Evolutionary conservation across 2,797 vertebrate species (phyloP).

Genomic region (Poecile montanus): DNA sequence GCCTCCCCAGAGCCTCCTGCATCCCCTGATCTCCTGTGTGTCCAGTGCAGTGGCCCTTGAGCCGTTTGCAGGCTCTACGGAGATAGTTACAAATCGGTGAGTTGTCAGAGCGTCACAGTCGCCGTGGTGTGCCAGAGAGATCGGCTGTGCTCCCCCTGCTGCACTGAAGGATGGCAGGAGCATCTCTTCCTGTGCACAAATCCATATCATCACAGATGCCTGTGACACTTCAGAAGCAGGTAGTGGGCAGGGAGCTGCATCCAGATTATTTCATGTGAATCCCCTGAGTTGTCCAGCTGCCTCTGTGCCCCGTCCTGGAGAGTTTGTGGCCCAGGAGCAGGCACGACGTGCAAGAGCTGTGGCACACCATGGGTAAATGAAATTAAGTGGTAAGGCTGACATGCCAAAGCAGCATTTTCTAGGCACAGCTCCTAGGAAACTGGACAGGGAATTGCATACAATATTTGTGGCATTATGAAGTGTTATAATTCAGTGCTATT

Average conservation of each 20-base stretch:
- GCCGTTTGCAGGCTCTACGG: rapidly evolving
- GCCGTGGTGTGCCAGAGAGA: background rate
- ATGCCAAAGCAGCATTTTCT: background rate
- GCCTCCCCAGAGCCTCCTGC: background rate
- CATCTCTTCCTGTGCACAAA: background rate
- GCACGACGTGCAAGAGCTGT: rapidly evolving
- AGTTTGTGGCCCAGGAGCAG: background rate
- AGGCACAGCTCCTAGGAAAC: background rate
- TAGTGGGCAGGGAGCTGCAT: background rate
- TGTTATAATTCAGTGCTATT: slow-evolving; percentile 17
- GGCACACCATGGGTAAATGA: background rate
- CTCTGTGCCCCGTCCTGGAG: background rate
- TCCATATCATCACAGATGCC: rapidly evolving
- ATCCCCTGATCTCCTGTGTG: background rate
- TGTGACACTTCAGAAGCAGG: background rate
- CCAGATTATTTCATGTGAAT: background rate
- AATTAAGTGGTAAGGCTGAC: background rate
- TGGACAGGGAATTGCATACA: background rate
- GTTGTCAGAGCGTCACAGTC: no score
- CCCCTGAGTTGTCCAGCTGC: background rate
- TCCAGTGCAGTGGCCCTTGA: no score
- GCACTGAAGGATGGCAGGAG: background rate
- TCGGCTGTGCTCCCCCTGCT: background rate
- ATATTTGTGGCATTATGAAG: background rate
- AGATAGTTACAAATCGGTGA: background rate